phyloP scores from a whole-genome alignment of 2,113 vertebrate genomes.

The Rhinogobius similis region DNA sequence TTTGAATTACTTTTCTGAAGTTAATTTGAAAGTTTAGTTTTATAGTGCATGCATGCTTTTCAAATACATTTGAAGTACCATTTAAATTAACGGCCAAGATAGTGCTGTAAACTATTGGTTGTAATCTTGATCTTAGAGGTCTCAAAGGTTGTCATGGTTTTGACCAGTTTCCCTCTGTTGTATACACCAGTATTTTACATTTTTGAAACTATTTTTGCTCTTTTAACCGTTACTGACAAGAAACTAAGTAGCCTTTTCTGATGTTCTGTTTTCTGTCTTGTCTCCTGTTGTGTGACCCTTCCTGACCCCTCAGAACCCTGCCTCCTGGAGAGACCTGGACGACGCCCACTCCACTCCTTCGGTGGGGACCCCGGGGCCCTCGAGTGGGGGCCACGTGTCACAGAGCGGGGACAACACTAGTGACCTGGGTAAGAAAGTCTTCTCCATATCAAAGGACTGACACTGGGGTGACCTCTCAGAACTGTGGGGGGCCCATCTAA shows the following conservation, averaged over 20 bases:
- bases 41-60: neutral
- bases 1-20: too few species aligned
- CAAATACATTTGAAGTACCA: too few species aligned
- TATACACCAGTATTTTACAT: too few species aligned
- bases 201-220: too few species aligned
- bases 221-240: too few species aligned
- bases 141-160: too few species aligned
- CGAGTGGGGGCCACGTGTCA: slow-evolving; percentile 93
- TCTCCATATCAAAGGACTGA: slow-evolving; percentile 49
- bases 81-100: too few species aligned
- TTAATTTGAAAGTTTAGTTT: neutral
- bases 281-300: slow-evolving; percentile 49
- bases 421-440: slow-evolving; percentile 88
- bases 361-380: slow-evolving; percentile 93
- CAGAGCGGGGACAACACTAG: slow-evolving; percentile 98
- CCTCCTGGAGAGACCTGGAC: slow-evolving; percentile 89
- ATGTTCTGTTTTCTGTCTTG: slow-evolving; percentile 27
- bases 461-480: slow-evolving; percentile 35
- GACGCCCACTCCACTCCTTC: slow-evolving; percentile 94
- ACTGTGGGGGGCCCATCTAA: neutral
- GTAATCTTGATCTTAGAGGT: too few species aligned
- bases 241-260: neutral
- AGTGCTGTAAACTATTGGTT: too few species aligned
- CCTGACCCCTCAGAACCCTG: slow-evolving; percentile 83
- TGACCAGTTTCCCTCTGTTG: too few species aligned